phyloP scores from a whole-genome alignment of 2,888 invertebrate genomes.

The Fragum whitleyi region DNA sequence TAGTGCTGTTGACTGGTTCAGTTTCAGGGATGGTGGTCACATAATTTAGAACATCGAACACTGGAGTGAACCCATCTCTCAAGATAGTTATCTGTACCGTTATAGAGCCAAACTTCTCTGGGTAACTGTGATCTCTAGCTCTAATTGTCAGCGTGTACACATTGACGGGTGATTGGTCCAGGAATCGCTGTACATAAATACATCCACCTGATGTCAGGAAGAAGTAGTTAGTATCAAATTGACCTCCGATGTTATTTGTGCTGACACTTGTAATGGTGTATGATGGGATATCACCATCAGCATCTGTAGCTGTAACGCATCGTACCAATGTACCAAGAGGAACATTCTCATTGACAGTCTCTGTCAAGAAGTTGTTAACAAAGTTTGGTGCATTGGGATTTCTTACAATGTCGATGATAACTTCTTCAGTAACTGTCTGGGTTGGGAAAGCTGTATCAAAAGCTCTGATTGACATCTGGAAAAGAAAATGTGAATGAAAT shows the following conservation, averaged over 20 bases:
- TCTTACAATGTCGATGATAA: conserved; percentile 70
- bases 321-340: conserved; percentile 88
- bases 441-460: conserved; percentile 70
- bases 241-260: conserved; percentile 24
- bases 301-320: conserved; percentile 85
- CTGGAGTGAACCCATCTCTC: conserved; percentile 66
- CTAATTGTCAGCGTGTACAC: conserved; percentile 68
- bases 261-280: conserved; percentile 57
- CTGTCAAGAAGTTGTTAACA: conserved; percentile 51
- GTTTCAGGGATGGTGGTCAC: conserved; percentile 63
- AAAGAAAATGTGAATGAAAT: too few species aligned
- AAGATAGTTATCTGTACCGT: conserved; percentile 70
- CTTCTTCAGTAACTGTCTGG: conserved; percentile 62
- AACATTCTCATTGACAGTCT: conserved; percentile 71
- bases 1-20: conserved; percentile 45
- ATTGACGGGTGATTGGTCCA: conserved; percentile 40
- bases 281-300: conserved; percentile 67
- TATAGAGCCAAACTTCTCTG: conserved; percentile 68
- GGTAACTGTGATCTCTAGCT: conserved; percentile 69
- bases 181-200: conserved; percentile 64
- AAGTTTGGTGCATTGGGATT: conserved; percentile 75
- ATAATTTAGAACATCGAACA: conserved; percentile 49
- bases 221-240: conserved; percentile 53
- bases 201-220: conserved; percentile 60
- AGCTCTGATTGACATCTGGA: conserved; percentile 71